These are phyloP conservation scores for Elaphurus davidianus DNA, from an alignment of 2,113 vertebrate genomes.

Conservation along the genomic window DNA sequence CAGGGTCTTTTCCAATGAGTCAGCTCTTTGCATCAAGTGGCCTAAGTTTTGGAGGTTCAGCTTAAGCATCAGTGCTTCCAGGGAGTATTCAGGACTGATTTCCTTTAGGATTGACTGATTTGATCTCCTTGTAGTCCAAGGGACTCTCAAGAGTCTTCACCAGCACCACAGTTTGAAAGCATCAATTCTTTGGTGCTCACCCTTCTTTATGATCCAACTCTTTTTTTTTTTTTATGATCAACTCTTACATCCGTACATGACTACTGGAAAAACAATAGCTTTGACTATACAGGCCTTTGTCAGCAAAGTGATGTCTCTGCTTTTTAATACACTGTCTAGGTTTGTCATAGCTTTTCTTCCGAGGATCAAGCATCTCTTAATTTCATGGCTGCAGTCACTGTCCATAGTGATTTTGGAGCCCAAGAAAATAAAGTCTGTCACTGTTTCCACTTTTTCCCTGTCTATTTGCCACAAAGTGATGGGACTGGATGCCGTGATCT, in stretches of 20 bases:
- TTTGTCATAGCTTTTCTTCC: background rate
- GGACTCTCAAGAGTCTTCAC: background rate
- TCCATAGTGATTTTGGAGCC: background rate
- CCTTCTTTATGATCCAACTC: background rate
- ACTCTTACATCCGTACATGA: background rate
- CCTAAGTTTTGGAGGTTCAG: background rate
- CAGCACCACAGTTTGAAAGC: background rate
- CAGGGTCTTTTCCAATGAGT: background rate
- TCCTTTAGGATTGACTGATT: background rate
- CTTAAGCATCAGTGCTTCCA: background rate
- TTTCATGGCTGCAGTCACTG: background rate
- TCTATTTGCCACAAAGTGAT: background rate
- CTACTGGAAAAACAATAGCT: background rate
- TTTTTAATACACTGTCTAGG: background rate
- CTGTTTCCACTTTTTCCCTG: background rate
- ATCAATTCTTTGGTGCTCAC: background rate
- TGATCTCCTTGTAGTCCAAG: background rate
- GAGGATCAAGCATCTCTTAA: background rate
- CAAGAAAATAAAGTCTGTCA: background rate
- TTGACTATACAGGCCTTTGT: background rate
- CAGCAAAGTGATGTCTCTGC: background rate
- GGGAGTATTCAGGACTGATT: background rate
- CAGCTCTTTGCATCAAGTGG: background rate
- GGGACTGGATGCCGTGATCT: background rate
- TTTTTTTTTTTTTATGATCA: background rate